phyloP scores from a whole-genome alignment of 2,113 vertebrate species.

The Macquaria ambigua region DNA sequence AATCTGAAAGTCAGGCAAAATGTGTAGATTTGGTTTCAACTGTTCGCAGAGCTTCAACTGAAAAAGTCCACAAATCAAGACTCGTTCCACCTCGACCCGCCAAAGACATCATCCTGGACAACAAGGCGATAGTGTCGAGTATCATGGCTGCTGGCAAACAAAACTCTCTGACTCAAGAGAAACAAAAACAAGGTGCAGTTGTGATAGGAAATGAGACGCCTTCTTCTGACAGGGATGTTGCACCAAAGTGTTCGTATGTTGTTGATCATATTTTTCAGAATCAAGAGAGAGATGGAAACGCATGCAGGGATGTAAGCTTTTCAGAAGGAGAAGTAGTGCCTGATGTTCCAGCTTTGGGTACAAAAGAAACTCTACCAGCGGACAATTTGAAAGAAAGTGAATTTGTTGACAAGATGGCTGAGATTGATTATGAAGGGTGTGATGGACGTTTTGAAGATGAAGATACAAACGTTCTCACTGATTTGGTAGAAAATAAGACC shows the following conservation, averaged over 20 bases:
- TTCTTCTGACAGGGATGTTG: background rate
- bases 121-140: background rate
- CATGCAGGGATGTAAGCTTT: background rate
- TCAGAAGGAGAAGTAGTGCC: background rate
- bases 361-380: background rate
- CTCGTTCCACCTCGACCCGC: conserved; percentile 4
- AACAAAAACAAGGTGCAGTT: background rate
- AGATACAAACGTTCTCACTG: background rate
- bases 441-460: background rate
- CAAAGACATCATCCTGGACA: conserved; percentile 19
- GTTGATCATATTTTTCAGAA: background rate
- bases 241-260: background rate
- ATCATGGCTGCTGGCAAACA: background rate
- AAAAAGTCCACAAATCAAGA: conserved; percentile 16
- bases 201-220: background rate
- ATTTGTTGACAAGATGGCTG: background rate
- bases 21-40: background rate
- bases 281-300: background rate
- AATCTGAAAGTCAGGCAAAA: background rate
- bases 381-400: background rate
- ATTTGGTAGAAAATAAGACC: background rate
- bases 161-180: background rate
- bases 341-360: background rate
- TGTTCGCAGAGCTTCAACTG: background rate
- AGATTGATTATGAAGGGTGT: background rate